Evolutionary conservation across 2,113 vertebrate species (phyloP), one percentile per base, ranked within the genome.

Genomic region (Corynorhinus townsendii): DNA sequence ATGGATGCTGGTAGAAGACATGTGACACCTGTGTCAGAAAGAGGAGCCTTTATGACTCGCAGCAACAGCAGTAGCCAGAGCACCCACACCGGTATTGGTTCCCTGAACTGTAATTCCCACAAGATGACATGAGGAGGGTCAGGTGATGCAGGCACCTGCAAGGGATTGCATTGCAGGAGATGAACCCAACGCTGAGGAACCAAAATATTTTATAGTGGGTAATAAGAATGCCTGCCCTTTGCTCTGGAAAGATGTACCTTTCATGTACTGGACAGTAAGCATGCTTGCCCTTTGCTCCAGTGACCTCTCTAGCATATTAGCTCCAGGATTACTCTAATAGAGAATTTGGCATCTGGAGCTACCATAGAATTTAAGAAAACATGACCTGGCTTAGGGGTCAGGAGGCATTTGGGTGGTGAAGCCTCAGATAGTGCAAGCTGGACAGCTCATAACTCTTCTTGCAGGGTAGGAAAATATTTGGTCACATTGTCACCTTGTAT

Each of bases 121-220:
- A 69, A 56, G 33, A 22, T 0, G 0, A 28, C 4, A 3, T 6
- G 38, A 73, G 14, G 22, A 38, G 26, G 54, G 71, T 11, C 47
- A 40, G 14, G 40, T 30, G 47, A 68, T 14, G 30, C 4, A 81
- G 84, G 9, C 4, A 38, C 3, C 24, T 33, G 4, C 12, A 7
- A 3, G 43, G 52, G 38, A 30, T 24, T 80, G 26, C 1, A 28
- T 75, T 80, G 26, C 5, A 33, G n/a, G 26, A 75, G 40, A 43
- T 49, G 11, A 87, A 76, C 49, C 11, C 30, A 64, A 40, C 71
- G 22, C 56, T 59, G 86, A 69, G 49, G 47, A 85, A 79, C 22
- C 43, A 26, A 52, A 45, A 12, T 90, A n/a, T 75, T 90, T 87
- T 73, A 59, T 69, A 84, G 17, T 72, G 14, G 35, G 56, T 7